Percentiles rank a stretch among this genome's conserved stretches.
These are phyloP conservation scores for Strix aluco DNA, from an alignment of 2,113 vertebrate genomes.

Conservation along the genomic window DNA sequence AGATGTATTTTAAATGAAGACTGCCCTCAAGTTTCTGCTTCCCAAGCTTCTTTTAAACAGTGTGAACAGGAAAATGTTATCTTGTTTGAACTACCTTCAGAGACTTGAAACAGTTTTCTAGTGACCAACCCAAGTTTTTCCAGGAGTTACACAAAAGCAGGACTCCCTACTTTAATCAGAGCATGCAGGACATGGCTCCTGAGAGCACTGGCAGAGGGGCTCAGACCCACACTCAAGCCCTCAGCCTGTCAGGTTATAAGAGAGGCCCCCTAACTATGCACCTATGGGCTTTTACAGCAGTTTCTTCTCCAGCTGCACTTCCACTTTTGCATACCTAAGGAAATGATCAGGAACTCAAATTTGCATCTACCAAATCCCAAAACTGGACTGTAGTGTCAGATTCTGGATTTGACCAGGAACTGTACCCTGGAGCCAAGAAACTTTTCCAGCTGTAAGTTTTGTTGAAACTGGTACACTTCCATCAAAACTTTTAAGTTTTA, in stretches of 20 bases:
- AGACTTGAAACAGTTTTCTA: neutral
- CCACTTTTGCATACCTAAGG: neutral
- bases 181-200: accelerated
- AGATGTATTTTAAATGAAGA: neutral
- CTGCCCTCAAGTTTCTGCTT: neutral
- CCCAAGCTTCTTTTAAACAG: neutral
- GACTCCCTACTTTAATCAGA: neutral
- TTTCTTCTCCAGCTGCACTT: neutral
- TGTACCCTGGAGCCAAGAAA: neutral
- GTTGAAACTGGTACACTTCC: neutral
- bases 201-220: accelerated
- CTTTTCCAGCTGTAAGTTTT: neutral
- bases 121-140: neutral
- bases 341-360: neutral
- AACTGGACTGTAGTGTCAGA: neutral
- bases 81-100: neutral
- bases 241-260: neutral
- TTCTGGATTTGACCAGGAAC: neutral
- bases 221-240: neutral
- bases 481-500: neutral
- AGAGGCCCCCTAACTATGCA: neutral
- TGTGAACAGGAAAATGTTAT: neutral
- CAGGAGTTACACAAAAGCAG: neutral
- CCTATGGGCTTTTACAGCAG: neutral
- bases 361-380: neutral